Evolutionary conservation across 2,113 vertebrate genomes (phyloP).

Genomic region (Columbina picui): DNA sequence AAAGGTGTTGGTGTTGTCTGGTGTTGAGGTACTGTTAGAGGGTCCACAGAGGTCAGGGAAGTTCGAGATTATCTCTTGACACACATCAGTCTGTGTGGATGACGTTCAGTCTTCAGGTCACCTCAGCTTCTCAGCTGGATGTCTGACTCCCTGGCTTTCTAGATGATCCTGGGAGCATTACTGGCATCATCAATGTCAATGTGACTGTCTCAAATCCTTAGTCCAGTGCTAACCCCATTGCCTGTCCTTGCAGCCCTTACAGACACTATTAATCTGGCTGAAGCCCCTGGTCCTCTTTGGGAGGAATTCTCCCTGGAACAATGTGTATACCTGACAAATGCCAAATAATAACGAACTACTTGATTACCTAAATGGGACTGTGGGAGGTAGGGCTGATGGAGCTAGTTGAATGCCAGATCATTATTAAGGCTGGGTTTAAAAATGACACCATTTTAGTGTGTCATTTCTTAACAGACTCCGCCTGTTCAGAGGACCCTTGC

Average conservation of each 20-base stretch:
- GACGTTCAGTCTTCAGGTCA: background rate
- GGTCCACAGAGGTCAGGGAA: background rate
- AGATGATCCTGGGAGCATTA: background rate
- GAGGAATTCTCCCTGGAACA: background rate
- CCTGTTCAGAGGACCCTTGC: background rate
- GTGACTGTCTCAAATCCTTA: background rate
- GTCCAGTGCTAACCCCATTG: background rate
- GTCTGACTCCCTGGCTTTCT: background rate
- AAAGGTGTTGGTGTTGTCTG: background rate
- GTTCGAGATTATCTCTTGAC: background rate
- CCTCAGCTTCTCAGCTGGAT: background rate
- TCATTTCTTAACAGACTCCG: background rate
- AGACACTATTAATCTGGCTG: background rate
- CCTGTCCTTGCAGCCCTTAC: background rate
- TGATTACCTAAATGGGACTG: slow-evolving; percentile 9
- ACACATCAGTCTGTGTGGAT: background rate
- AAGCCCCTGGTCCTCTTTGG: background rate
- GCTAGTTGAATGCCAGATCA: background rate
- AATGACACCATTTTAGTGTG: background rate
- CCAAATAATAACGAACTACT: slow-evolving; percentile 30
- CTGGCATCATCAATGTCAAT: background rate
- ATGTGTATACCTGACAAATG: background rate
- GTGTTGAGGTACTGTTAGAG: background rate
- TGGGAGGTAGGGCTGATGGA: background rate
- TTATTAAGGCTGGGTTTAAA: background rate